phyloP scores from a whole-genome alignment of 2,113 vertebrate species.

The Serinus canaria region DNA sequence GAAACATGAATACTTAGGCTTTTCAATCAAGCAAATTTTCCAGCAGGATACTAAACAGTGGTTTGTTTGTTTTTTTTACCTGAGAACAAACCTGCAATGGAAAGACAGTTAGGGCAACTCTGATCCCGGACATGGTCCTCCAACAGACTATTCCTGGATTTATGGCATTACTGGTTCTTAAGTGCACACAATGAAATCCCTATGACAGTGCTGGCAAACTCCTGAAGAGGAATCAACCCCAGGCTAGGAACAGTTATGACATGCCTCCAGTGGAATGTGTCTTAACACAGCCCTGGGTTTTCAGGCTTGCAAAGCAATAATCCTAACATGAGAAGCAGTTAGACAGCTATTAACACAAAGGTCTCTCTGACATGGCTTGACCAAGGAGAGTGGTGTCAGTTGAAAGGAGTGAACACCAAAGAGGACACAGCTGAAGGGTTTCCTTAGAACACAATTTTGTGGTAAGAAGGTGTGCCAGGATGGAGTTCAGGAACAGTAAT shows the following conservation, averaged over 20 bases:
- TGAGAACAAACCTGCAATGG: not conserved
- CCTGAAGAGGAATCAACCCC: not conserved
- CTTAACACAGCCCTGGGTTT: not conserved
- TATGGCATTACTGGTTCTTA: not conserved
- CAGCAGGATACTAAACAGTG: not conserved
- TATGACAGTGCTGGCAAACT: slow-evolving; percentile 8
- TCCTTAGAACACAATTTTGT: not conserved
- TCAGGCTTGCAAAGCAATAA: not conserved
- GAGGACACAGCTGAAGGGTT: not conserved
- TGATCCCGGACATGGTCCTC: not conserved
- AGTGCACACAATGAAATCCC: not conserved
- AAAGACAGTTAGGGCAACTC: not conserved
- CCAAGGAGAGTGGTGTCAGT: not conserved
- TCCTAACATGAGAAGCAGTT: not conserved
- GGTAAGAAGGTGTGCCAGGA: not conserved
- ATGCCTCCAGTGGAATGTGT: slow-evolving; percentile 14
- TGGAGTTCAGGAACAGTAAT: not conserved
- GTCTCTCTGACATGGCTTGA: not conserved
- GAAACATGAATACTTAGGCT: not conserved
- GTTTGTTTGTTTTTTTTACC: not conserved
- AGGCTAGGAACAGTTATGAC: slow-evolving; percentile 40
- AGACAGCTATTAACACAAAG: not conserved
- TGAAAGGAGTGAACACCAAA: not conserved
- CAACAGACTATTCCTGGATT: not conserved
- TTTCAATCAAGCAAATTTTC: not conserved